phyloP scores from a whole-genome alignment of 2,888 invertebrate genomes.

The Oxytorus armatus region DNA sequence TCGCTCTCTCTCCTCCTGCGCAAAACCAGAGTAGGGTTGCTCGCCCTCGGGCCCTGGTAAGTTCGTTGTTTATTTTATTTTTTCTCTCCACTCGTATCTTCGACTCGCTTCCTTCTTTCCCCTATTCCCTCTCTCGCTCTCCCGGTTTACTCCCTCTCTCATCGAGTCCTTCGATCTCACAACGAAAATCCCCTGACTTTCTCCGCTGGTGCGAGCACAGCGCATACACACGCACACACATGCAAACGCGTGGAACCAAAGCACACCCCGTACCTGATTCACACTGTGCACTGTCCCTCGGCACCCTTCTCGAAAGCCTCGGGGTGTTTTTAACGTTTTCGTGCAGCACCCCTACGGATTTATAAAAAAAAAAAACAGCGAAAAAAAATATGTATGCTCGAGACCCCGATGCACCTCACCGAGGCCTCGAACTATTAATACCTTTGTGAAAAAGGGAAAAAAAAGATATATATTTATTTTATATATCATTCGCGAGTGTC shows the following conservation, averaged over 20 bases:
- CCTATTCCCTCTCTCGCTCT: conserved; percentile 9
- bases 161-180: conserved; percentile 41
- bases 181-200: conserved; percentile 55
- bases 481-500: no score
- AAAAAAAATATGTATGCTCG: conserved; percentile 21
- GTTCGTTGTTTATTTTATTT: conserved; percentile 38
- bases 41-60: conserved; percentile 33
- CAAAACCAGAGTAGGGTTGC: conserved; percentile 49
- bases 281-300: conserved; percentile 18
- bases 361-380: conserved; percentile 36
- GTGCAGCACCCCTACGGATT: conserved; percentile 40
- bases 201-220: conserved; percentile 9
- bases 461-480: no score
- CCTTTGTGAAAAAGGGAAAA: background rate
- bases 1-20: conserved; percentile 10
- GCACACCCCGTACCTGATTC: conserved; percentile 54
- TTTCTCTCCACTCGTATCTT: conserved; percentile 9
- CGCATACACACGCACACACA: conserved; percentile 1
- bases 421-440: conserved; percentile 9
- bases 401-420: conserved; percentile 35
- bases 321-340: conserved; percentile 64
- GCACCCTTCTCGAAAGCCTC: conserved; percentile 54
- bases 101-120: conserved; percentile 52
- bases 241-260: no score
- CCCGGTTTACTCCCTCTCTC: conserved; percentile 31